A percentile compares a stretch with the other conserved stretches of the same genome.
phyloP scores from a whole-genome alignment of 2,797 vertebrate species.

The Masticophis lateralis region DNA sequence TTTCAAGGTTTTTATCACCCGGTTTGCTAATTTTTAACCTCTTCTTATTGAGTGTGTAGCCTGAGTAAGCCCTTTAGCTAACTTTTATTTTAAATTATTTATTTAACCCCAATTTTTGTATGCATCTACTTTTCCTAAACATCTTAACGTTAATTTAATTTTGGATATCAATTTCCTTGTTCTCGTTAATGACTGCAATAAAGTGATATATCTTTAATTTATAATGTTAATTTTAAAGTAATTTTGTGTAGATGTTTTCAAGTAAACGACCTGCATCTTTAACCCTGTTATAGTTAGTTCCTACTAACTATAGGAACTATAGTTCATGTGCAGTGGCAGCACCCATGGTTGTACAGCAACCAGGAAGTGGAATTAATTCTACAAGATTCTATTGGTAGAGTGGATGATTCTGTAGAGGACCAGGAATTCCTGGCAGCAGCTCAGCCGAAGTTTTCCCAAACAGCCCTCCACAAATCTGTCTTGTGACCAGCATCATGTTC shows the following conservation, averaged over 20 bases:
- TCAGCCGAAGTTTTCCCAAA: not conserved
- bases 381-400: not conserved
- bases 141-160: not conserved
- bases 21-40: not conserved
- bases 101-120: not conserved
- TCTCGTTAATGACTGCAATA: not conserved
- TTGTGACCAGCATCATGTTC: not conserved
- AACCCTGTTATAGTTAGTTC: not conserved
- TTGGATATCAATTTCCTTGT: not conserved
- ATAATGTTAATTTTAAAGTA: not conserved
- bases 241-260: not conserved
- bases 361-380: not conserved
- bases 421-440: not conserved
- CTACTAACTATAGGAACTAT: not conserved
- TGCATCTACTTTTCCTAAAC: not conserved
- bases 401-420: not conserved
- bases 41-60: not conserved
- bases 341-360: not conserved
- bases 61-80: not conserved
- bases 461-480: not conserved
- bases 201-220: not conserved
- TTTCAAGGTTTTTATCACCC: not conserved
- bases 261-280: not conserved
- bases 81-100: not conserved
- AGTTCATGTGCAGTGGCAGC: not conserved